phyloP scores from a whole-genome alignment of 2,888 invertebrate species.

The Hypena proboscidalis region DNA sequence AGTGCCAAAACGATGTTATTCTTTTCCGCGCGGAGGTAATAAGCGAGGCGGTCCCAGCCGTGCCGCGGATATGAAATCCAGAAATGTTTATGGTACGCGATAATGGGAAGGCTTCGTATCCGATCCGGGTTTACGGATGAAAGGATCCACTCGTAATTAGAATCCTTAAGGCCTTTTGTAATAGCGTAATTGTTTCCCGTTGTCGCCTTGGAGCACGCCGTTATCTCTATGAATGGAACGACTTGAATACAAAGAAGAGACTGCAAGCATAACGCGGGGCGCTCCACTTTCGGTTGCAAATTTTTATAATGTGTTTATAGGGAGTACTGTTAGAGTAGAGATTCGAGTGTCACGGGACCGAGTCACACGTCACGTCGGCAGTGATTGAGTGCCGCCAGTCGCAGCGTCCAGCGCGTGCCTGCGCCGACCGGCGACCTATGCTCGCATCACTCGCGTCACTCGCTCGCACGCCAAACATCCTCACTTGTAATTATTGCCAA shows the following conservation, averaged over 20 bases:
- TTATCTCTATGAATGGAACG: slow-evolving; percentile 74
- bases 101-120: slow-evolving; percentile 76
- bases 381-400: slow-evolving; percentile 76
- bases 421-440: slow-evolving; percentile 69
- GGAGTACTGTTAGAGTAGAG: slow-evolving; percentile 49
- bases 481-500: slow-evolving; percentile 74
- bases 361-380: slow-evolving; percentile 48
- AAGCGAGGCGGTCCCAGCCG: slow-evolving; percentile 75
- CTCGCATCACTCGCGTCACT: slow-evolving; percentile 62
- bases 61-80: slow-evolving; percentile 83
- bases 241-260: slow-evolving; percentile 69
- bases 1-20: slow-evolving; percentile 84
- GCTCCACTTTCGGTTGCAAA: slow-evolving; percentile 50
- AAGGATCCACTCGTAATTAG: slow-evolving; percentile 76
- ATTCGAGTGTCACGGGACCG: slow-evolving; percentile 40
- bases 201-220: slow-evolving; percentile 69
- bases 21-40: slow-evolving; percentile 82
- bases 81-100: slow-evolving; percentile 80
- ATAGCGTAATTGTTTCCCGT: slow-evolving; percentile 78
- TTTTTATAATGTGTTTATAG: slow-evolving; percentile 58
- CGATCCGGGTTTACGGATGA: slow-evolving; percentile 76
- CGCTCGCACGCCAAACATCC: slow-evolving; percentile 74
- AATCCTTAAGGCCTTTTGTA: slow-evolving; percentile 78
- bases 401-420: slow-evolving; percentile 56
- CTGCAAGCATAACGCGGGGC: slow-evolving; percentile 57